Conservation (phyloP, 2,888 invertebrate genomes). For the Craniophora ligustri region DNA sequence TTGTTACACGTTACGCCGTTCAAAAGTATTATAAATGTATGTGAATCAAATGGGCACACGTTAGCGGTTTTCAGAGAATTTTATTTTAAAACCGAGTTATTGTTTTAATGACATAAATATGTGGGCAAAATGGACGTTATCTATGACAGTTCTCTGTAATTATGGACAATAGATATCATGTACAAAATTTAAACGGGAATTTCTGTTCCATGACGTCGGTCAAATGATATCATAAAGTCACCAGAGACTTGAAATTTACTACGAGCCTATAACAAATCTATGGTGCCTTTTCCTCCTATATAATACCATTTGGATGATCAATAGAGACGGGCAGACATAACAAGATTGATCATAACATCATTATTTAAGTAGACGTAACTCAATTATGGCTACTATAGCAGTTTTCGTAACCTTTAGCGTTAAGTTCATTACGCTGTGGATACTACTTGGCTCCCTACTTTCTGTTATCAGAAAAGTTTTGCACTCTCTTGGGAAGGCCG, state of each 20-base stretch:
- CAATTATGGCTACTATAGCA: constrained; percentile 64
- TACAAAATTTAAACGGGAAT: no score
- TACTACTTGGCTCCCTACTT: constrained; percentile 65
- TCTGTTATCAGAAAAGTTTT: constrained; percentile 71
- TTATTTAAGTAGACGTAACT: constrained; percentile 63
- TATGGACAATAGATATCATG: no score
- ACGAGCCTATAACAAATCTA: no score
- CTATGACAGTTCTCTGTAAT: no score
- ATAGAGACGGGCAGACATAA: constrained; percentile 17
- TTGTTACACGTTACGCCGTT: constrained; percentile 29
- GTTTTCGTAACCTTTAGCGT: constrained; percentile 64
- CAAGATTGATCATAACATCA: constrained; percentile 51
- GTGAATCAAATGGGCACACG: constrained; percentile 9
- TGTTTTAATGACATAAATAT: no score
- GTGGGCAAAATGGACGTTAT: no score
- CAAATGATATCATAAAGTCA: no score
- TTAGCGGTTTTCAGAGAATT: background rate
- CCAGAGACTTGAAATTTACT: no score
- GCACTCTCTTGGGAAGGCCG: constrained; percentile 47
- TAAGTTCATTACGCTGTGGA: constrained; percentile 67
- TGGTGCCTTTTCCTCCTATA: background rate
- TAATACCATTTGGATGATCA: constrained; percentile 9
- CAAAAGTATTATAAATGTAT: constrained; percentile 15
- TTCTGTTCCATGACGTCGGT: no score
- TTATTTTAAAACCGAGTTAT: no score